phyloP scores from a whole-genome alignment of 2,797 vertebrate genomes.

The Sebastes aleutianus region DNA sequence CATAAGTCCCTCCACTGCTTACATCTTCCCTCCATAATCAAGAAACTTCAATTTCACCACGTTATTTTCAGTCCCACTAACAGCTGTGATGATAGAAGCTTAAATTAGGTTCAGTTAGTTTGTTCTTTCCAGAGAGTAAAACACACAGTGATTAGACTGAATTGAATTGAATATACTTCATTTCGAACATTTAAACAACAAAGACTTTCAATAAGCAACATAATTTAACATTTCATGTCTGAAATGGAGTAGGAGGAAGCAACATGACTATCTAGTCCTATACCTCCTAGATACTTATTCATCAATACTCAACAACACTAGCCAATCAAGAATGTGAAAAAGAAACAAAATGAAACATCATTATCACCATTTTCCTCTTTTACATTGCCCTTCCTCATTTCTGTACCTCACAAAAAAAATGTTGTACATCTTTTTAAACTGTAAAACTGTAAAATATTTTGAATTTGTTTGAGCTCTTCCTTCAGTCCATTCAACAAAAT shows the following conservation, averaged over 20 bases:
- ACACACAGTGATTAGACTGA: background rate
- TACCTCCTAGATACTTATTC: background rate
- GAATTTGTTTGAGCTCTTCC: background rate
- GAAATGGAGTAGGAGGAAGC: background rate
- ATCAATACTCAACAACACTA: background rate
- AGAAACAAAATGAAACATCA: background rate
- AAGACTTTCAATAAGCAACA: background rate
- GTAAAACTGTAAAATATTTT: background rate
- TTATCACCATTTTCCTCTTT: background rate
- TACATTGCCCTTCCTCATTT: background rate
- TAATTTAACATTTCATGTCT: background rate
- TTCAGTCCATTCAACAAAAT: background rate
- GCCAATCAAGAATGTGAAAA: background rate
- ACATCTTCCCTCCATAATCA: background rate
- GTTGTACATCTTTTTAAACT: too few species aligned
- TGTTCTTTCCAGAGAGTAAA: background rate
- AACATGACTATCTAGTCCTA: background rate
- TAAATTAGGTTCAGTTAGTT: background rate
- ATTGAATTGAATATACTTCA: background rate
- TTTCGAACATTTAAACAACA: background rate
- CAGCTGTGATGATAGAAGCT: background rate
- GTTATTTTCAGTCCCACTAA: constrained; percentile 8
- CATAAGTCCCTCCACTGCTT: background rate
- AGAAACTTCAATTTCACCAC: background rate
- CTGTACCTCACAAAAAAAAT: background rate